Percentiles rank a stretch among this genome's conserved stretches.
Evolutionary conservation across 2,113 vertebrate genomes (phyloP).

Genomic region (Nesogale talazaci): DNA sequence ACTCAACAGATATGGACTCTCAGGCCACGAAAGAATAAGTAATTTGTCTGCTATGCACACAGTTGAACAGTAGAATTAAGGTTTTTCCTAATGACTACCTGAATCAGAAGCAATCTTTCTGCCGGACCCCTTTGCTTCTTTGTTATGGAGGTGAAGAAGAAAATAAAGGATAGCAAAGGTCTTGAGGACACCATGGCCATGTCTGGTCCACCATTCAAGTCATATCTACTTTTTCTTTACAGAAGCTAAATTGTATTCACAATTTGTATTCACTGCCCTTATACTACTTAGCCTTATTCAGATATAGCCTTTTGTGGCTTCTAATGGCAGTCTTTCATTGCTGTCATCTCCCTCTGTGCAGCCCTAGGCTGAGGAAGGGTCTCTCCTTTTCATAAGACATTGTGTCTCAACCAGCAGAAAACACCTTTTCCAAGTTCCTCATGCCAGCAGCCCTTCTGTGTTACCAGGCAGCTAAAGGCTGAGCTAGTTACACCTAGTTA

Average conservation of each 20-base stretch:
- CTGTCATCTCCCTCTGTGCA: background rate
- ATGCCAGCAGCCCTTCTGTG: background rate
- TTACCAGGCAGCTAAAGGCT: background rate
- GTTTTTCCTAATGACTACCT: background rate
- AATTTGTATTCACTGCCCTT: no score
- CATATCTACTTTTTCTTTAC: background rate
- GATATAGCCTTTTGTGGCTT: background rate
- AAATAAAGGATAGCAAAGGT: background rate
- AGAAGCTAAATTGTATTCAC: no score
- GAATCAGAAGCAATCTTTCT: background rate
- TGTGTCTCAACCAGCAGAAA: background rate
- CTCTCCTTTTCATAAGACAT: background rate
- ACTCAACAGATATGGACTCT: background rate
- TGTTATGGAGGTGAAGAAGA: background rate
- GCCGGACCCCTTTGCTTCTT: background rate
- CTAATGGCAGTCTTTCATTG: background rate
- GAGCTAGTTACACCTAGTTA: background rate
- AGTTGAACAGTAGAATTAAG: background rate
- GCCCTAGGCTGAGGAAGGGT: background rate
- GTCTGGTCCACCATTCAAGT: background rate
- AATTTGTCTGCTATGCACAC: background rate
- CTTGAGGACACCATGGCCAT: background rate
- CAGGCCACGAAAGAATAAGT: background rate
- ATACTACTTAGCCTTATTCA: background rate
- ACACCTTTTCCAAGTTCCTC: background rate